Evolutionary conservation across 2,113 vertebrate genomes (phyloP).

Genomic region (Phainopepla nitens): DNA sequence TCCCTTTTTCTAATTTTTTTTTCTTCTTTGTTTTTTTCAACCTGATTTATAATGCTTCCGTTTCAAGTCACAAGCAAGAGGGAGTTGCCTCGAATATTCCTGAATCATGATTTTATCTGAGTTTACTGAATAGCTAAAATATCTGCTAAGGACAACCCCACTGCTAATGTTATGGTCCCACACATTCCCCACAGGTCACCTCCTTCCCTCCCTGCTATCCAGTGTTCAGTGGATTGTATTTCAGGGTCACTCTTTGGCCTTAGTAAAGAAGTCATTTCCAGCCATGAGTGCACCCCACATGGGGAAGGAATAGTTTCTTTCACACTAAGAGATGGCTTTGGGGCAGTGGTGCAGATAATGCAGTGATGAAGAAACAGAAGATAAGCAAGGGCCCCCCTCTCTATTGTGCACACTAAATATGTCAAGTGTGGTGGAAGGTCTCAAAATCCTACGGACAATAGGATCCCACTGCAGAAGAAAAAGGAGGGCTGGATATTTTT

Average conservation of each 20-base stretch:
- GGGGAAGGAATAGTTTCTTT: not conserved
- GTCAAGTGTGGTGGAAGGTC: not conserved
- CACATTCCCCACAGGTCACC: not conserved
- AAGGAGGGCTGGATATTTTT: not conserved
- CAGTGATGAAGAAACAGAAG: not conserved
- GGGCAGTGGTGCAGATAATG: not conserved
- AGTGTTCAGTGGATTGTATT: not conserved
- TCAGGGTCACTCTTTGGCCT: not conserved
- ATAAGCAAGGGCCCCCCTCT: not conserved
- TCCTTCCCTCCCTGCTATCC: not conserved
- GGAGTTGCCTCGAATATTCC: not conserved
- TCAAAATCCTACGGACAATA: not conserved
- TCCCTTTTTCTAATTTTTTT: not conserved
- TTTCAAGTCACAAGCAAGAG: not conserved
- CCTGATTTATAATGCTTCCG: not conserved
- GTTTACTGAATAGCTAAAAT: not conserved
- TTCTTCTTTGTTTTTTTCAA: not conserved
- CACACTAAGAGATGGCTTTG: not conserved
- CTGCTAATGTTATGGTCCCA: not conserved
- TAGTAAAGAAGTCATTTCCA: not conserved
- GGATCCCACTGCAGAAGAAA: not conserved
- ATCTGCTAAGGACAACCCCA: not conserved
- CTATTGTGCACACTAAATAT: not conserved
- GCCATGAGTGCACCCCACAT: not conserved
- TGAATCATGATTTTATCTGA: not conserved